A percentile compares a stretch with the other conserved stretches of the same genome.
These are phyloP conservation scores for Corynorhinus townsendii DNA, from an alignment of 2,113 vertebrate genomes.

Conservation along the genomic window DNA sequence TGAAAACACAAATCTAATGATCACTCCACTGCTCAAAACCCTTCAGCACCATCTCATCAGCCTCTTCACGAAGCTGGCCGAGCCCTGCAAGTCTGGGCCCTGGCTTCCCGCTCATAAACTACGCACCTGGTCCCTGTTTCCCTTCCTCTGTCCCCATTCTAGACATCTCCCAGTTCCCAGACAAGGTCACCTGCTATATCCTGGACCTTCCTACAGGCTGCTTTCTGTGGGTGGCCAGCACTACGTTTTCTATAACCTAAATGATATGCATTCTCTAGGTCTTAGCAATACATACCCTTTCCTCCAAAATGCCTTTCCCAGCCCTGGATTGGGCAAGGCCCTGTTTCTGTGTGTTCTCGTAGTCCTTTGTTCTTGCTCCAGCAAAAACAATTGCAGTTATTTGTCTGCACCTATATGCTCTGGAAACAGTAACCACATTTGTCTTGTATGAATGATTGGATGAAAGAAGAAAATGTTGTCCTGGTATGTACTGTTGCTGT, in stretches of 20 bases:
- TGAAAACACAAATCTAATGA: neutral
- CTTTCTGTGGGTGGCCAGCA: neutral
- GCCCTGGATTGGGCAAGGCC: neutral
- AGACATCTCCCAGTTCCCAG: neutral
- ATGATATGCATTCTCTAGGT: neutral
- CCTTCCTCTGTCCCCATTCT: neutral
- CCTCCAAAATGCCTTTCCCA: neutral
- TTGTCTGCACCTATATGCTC: neutral
- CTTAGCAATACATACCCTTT: neutral
- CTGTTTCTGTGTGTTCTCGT: neutral
- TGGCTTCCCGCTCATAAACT: neutral
- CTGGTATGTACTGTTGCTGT: neutral
- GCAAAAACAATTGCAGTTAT: neutral
- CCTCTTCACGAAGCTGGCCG: neutral
- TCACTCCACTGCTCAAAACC: rapidly evolving
- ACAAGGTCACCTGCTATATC: neutral
- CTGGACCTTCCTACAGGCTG: neutral
- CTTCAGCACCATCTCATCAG: too few relatives aligned
- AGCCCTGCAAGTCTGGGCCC: neutral
- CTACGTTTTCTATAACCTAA: neutral
- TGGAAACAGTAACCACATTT: neutral
- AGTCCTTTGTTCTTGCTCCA: neutral
- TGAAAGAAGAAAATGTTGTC: neutral
- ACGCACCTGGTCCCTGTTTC: rapidly evolving
- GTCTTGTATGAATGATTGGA: neutral